Evolutionary conservation across 2,113 vertebrate genomes (phyloP), one percentile per base, ranked within the genome.

Genomic region (Cyphotilapia sp.): DNA sequence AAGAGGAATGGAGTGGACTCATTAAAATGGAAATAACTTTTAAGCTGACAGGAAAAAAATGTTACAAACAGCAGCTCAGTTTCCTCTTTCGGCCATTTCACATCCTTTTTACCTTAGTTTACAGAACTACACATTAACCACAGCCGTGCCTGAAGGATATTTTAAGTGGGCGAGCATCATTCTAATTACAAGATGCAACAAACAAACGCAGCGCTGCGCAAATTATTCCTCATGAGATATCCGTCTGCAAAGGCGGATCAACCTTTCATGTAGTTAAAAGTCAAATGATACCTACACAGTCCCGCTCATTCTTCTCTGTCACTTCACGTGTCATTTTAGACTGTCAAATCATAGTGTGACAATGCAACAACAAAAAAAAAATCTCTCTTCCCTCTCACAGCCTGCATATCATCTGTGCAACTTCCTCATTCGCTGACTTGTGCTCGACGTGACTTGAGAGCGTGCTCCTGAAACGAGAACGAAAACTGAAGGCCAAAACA

Each of bases 351-450:
- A 87, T 89, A 82, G 81, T 57, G 54, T 88, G 80, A 88, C 19
- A 83, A 16, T 59, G 27, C 80, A 66, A 66, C 84, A 88, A 69
- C 63, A 33, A 4, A 29, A 45, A 17, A 54, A 63, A 31, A 69
- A 40, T 40, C 83, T 90, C 94, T 95, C 93, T 91, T 86, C 83
- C 89, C 33, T 84, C 80, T 89, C 61, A 42, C 19, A n/a, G 51
- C 81, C 66, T 12, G 47, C 76, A 54, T 57, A 81, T 86, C 88
- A 90, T 88, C 40, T 59, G 17, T 91, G 90, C 83, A 87, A 97
- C 96, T 97, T 97, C 96, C 96, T 96, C 95, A 94, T 96, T 95
- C 24, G 14, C 63, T 8, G 66, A 17, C 66, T 89, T 81, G 66
- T 86, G 82, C 87, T 80, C 40, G 69, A 82, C 66, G 80, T 85